Base-by-base conservation (phyloP, 1,140 invertebrate genomes). In the Diorhabda elongata region DNA sequence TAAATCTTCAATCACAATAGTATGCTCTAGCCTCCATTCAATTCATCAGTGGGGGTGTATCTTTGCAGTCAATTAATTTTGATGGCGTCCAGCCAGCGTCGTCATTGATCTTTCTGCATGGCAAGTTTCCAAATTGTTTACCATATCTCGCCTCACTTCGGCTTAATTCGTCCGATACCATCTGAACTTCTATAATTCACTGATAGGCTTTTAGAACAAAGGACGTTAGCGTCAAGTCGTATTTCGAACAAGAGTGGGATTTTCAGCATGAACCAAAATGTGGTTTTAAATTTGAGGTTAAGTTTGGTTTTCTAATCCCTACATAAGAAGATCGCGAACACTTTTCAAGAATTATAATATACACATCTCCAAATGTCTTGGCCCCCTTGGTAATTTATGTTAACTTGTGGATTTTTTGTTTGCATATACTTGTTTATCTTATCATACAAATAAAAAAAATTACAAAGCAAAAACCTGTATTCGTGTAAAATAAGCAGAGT, bases 21-120 rank as follows among this genome's bases (percentile, higher is more conserved):
- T 62, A n/a, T 62, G 6, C 43, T 44, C n/a, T 8, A 62, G 42
- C 47, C n/a, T 52, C 59, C n/a, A 61, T 8, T 65, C 52, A 43
- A 26, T n/a, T 57, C 8, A 11, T 6, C n/a, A 4, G 47, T 5
- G 42, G 9, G 2, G 3, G n/a, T 65, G 47, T 65, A n/a, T 65
- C 64, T 58, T 65, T 58, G 63, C 64, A 57, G 52, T 65, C 64
- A 65, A 65, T 65, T 65, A 65, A 65, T 65, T 65, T 57, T 65
- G 26, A 65, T 58, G 52, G 64, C 64, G 42, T 65, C 52, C 47
- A 45, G 47, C 64, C 64, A 57, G 56, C 47, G 47, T 56, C 64
- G 9, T 6, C 64, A 65, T 65, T 43, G 64, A 65, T 65, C 64
- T 65, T 58, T 57, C 52, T 41, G 52, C 61, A 62, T 65, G 64